A percentile compares a stretch with the other conserved stretches of the same genome.
phyloP scores from a whole-genome alignment of 2,888 invertebrate species.

The Eumerus sabulonum region DNA sequence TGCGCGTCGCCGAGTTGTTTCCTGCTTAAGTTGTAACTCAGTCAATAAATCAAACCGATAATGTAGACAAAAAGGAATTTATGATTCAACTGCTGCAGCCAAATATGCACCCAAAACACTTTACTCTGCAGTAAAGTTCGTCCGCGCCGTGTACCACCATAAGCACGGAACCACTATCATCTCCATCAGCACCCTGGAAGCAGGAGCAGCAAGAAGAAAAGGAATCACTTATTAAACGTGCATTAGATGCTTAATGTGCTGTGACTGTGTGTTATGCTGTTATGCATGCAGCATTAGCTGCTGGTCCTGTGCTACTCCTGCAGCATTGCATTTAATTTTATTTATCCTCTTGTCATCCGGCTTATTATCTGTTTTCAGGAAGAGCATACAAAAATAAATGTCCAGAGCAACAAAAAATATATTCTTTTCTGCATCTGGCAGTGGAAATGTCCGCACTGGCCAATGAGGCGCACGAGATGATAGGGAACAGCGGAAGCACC shows the following conservation, averaged over 20 bases:
- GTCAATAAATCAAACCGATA: too few relatives aligned
- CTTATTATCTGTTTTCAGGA: conserved; percentile 58
- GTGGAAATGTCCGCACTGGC: conserved; percentile 65
- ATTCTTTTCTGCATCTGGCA: conserved; percentile 59
- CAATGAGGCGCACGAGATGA: conserved; percentile 33
- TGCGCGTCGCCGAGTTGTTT: too few relatives aligned
- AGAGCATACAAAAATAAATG: background rate
- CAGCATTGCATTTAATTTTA: conserved; percentile 67
- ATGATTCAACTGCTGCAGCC: too few relatives aligned
- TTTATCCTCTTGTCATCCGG: conserved; percentile 62
- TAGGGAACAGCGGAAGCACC: conserved; percentile 23
- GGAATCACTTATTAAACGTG: conserved; percentile 58
- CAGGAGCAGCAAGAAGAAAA: conserved; percentile 14
- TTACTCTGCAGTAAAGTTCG: too few relatives aligned
- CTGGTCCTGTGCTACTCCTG: conserved; percentile 24
- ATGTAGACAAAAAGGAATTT: too few relatives aligned
- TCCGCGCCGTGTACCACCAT: too few relatives aligned
- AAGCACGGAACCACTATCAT: conserved; percentile 17
- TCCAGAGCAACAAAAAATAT: conserved; percentile 11
- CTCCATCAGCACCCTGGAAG: conserved; percentile 35
- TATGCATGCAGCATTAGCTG: conserved; percentile 61
- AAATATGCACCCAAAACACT: too few relatives aligned
- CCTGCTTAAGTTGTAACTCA: too few relatives aligned
- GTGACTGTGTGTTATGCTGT: conserved; percentile 36
- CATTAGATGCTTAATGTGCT: conserved; percentile 67